Conservation (phyloP, 2,888 invertebrate species). For the Leucophora obtusa region DNA sequence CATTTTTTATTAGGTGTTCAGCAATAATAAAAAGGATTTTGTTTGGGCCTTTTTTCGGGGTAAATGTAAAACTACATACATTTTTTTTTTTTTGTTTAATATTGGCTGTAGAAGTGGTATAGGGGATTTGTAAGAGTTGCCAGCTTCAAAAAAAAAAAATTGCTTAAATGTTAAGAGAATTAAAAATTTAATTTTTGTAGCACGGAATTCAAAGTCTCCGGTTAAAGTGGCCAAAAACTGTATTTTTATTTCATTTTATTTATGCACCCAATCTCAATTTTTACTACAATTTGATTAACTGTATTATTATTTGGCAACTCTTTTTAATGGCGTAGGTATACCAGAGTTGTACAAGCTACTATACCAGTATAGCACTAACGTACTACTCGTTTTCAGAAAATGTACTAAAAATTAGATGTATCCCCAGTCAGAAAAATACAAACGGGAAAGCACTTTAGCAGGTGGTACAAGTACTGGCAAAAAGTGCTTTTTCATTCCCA, state of each 20-base stretch:
- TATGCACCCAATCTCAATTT: too few species aligned
- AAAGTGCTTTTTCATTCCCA: too few species aligned
- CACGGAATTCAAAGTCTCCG: too few species aligned
- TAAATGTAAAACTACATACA: constrained; percentile 54
- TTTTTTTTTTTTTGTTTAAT: too few species aligned
- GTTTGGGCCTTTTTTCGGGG: not conserved
- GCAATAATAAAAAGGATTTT: constrained; percentile 9
- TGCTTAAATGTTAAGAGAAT: not conserved
- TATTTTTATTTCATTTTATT: too few species aligned
- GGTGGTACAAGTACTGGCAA: too few species aligned
- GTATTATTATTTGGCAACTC: not conserved
- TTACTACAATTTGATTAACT: too few species aligned
- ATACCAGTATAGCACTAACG: not conserved
- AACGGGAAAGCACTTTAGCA: too few species aligned
- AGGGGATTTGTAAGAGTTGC: constrained; percentile 9
- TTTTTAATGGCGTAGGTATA: not conserved
- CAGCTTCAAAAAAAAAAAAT: not conserved
- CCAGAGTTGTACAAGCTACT: not conserved
- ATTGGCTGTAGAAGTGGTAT: constrained; percentile 29
- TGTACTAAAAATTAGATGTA: too few species aligned
- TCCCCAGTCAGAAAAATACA: too few species aligned
- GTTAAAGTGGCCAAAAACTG: too few species aligned
- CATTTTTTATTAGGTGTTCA: constrained; percentile 58
- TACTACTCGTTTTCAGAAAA: too few species aligned
- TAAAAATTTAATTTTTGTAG: not conserved